Conservation (phyloP, 1,140 invertebrate species). For the Nasonia longicornis region DNA sequence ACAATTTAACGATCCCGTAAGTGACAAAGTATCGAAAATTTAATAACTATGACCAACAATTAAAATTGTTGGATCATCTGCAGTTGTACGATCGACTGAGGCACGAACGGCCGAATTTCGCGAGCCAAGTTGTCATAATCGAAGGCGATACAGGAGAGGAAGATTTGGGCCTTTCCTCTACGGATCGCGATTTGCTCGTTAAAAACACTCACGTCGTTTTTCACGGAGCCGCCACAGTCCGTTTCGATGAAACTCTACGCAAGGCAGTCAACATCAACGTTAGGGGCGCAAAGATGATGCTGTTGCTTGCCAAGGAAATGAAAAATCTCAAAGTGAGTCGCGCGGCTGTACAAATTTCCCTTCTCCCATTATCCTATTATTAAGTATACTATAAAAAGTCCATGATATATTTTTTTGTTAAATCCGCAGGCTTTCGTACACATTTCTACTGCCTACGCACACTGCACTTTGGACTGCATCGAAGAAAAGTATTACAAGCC, state of each 20-base stretch:
- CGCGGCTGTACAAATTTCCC: too few relatives aligned
- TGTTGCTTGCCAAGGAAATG: slow-evolving; percentile 75
- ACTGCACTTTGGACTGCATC: slow-evolving; percentile 73
- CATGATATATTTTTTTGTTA: too few relatives aligned
- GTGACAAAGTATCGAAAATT: slow-evolving; percentile 42
- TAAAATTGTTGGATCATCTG: background rate
- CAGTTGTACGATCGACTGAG: slow-evolving; percentile 70
- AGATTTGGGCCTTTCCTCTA: slow-evolving; percentile 71
- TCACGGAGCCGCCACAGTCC: slow-evolving; percentile 88
- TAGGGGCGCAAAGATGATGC: slow-evolving; percentile 71
- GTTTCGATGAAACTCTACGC: slow-evolving; percentile 86
- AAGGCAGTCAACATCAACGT: slow-evolving; percentile 73
- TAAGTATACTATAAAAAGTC: too few relatives aligned
- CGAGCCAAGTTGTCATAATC: slow-evolving; percentile 72
- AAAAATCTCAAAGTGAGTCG: slow-evolving; percentile 73
- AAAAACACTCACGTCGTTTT: slow-evolving; percentile 76
- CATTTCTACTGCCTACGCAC: slow-evolving; percentile 79
- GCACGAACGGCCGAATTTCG: slow-evolving; percentile 59
- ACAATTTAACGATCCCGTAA: slow-evolving; percentile 71
- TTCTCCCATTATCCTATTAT: too few relatives aligned
- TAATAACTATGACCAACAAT: too few relatives aligned
- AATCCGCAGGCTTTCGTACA: slow-evolving; percentile 59
- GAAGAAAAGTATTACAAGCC: slow-evolving; percentile 73
- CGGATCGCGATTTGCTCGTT: slow-evolving; percentile 67
- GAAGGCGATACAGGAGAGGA: slow-evolving; percentile 72